Conservation (phyloP, 2,113 vertebrate species). For the Rhea pennata region DNA sequence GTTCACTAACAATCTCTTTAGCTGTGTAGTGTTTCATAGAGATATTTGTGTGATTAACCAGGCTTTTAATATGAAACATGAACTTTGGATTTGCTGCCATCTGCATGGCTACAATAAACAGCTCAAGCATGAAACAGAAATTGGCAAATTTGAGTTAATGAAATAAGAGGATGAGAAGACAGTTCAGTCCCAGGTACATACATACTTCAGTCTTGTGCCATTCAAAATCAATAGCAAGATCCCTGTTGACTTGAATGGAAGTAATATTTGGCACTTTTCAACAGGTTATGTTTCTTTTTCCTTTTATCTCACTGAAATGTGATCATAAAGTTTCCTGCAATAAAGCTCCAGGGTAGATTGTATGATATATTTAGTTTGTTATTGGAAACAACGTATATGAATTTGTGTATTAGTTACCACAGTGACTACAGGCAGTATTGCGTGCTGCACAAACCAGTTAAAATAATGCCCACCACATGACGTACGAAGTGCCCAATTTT, state of each 20-base stretch:
- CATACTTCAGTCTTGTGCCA: background rate
- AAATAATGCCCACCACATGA: slow-evolving; percentile 1
- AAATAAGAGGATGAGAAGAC: slow-evolving; percentile 22
- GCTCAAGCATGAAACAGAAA: background rate
- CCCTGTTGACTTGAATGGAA: slow-evolving; percentile 10
- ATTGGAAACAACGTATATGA: slow-evolving; percentile 20
- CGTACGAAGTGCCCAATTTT: background rate
- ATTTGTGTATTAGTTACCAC: slow-evolving; percentile 46
- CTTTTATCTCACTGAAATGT: background rate
- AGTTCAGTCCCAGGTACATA: background rate
- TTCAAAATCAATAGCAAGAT: slow-evolving; percentile 18
- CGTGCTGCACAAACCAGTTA: background rate
- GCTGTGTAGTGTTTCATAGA: background rate
- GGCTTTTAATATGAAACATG: background rate
- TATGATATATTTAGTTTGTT: slow-evolving; percentile 49
- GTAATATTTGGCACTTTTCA: background rate
- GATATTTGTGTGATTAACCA: background rate
- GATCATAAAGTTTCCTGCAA: slow-evolving; percentile 26
- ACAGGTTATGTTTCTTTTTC: slow-evolving; percentile 21
- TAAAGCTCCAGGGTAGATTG: slow-evolving; percentile 16
- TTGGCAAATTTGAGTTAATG: background rate
- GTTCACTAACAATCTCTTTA: background rate
- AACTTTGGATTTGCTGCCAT: slow-evolving; percentile 1
- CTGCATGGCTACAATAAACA: background rate
- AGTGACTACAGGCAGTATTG: background rate